phyloP scores from a whole-genome alignment of 2,797 vertebrate genomes.

The Microchirus variegatus region DNA sequence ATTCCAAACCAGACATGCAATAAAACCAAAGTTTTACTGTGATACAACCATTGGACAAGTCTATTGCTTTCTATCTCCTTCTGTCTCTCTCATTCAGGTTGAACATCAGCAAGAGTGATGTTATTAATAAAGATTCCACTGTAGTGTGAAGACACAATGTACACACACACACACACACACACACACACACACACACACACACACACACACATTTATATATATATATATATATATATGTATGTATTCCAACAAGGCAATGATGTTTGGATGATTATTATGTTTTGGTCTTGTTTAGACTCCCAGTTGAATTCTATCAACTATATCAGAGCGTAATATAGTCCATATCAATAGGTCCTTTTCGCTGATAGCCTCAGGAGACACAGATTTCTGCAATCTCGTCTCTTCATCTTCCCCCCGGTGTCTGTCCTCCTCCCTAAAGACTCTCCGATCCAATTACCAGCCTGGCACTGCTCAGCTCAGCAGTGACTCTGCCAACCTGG shows the following conservation, averaged over 20 bases:
- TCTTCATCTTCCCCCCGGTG: slow-evolving; percentile 37
- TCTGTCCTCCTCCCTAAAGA: slow-evolving; percentile 60
- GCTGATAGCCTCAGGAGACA: slow-evolving; percentile 59
- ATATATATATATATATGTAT: slow-evolving; percentile 40
- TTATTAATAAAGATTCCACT: slow-evolving; percentile 68
- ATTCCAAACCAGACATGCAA: slow-evolving; percentile 76
- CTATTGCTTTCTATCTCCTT: slow-evolving; percentile 59
- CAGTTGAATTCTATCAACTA: slow-evolving; percentile 53
- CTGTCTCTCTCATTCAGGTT: slow-evolving; percentile 59
- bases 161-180: slow-evolving; percentile 1
- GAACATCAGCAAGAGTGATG: slow-evolving; percentile 55
- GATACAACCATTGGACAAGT: slow-evolving; percentile 74
- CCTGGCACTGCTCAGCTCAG: slow-evolving; percentile 63
- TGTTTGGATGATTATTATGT: slow-evolving; percentile 42
- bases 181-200: not conserved
- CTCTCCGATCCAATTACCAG: slow-evolving; percentile 73
- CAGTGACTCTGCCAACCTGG: slow-evolving; percentile 58
- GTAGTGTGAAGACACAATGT: slow-evolving; percentile 47
- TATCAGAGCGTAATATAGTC: slow-evolving; percentile 50
- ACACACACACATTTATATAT: slow-evolving; percentile 33
- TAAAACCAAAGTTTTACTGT: slow-evolving; percentile 77
- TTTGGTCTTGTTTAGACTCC: slow-evolving; percentile 40
- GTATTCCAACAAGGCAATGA: not conserved
- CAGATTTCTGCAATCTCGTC: slow-evolving; percentile 60
- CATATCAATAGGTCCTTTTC: slow-evolving; percentile 34